A percentile compares a stretch with the other conserved stretches of the same genome.
Evolutionary conservation across 92 coral and sea anemone genomes (phyloP).

Genomic region (Diadumene lineata): DNA sequence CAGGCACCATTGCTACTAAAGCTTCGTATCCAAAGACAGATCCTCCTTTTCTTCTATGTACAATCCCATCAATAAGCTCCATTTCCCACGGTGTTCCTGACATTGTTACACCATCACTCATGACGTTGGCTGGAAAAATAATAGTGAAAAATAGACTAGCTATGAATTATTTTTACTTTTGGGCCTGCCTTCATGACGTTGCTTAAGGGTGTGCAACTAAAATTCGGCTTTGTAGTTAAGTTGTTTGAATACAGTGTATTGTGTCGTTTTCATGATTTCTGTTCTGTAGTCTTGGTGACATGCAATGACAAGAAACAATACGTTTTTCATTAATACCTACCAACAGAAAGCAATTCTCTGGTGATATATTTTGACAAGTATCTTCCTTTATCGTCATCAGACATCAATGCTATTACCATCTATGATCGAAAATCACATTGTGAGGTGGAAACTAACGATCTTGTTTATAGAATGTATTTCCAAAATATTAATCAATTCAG

Average conservation of each 20-base stretch:
- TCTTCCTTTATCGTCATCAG: conserved; percentile 14
- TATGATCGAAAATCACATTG: conserved; percentile 14
- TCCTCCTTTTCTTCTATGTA: conserved; percentile 48
- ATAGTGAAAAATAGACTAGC: no score
- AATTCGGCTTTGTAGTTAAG: no score
- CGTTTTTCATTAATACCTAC: conserved; percentile 43
- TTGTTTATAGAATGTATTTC: neutral
- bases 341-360: conserved; percentile 62
- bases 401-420: conserved; percentile 75
- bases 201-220: no score
- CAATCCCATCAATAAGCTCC: conserved; percentile 30
- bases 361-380: conserved; percentile 56
- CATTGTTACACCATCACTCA: conserved; percentile 45
- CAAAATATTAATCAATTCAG: no score
- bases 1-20: conserved; percentile 49
- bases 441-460: neutral
- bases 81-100: conserved; percentile 76
- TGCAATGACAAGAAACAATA: no score
- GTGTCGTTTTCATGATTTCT: no score
- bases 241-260: no score
- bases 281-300: no score
- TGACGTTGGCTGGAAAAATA: conserved; percentile 39
- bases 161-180: no score
- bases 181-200: no score
- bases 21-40: conserved; percentile 53